Conservation (phyloP, 2,888 invertebrate species). For the Pharmacophagus antenor region DNA sequence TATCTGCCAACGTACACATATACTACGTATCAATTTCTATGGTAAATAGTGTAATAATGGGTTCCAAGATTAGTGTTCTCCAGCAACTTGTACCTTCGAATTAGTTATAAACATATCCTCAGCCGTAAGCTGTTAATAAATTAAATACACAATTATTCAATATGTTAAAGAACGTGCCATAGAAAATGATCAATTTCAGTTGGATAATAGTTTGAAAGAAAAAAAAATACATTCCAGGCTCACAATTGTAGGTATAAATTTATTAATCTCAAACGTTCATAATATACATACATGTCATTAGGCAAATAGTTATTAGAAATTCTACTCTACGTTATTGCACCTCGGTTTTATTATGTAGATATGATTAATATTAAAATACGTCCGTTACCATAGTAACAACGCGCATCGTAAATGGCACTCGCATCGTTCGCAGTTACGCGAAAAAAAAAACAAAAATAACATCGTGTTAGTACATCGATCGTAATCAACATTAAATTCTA, state of each 20-base stretch:
- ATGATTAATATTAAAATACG: slow-evolving; percentile 6
- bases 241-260: neutral
- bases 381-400: slow-evolving; percentile 17
- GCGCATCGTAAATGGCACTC: slow-evolving; percentile 27
- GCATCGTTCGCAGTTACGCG: slow-evolving; percentile 19
- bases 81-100: too few species aligned
- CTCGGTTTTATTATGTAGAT: slow-evolving; percentile 25
- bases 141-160: too few species aligned
- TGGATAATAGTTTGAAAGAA: too few species aligned
- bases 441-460: slow-evolving; percentile 12
- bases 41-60: too few species aligned
- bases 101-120: too few species aligned
- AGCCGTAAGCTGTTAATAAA: too few species aligned
- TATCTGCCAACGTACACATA: too few species aligned
- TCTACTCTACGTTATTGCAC: slow-evolving; percentile 28
- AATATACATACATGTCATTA: slow-evolving; percentile 1
- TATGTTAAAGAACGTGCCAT: too few species aligned
- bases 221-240: too few species aligned
- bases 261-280: neutral
- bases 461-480: neutral
- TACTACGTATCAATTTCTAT: too few species aligned
- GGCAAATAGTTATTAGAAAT: slow-evolving; percentile 14
- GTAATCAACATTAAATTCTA: slow-evolving; percentile 19
- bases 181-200: too few species aligned
- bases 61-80: too few species aligned